Percentiles rank a stretch among this genome's conserved stretches.
Evolutionary conservation across 2,113 vertebrate species (phyloP).

Genomic region (Cavia aperea): DNA sequence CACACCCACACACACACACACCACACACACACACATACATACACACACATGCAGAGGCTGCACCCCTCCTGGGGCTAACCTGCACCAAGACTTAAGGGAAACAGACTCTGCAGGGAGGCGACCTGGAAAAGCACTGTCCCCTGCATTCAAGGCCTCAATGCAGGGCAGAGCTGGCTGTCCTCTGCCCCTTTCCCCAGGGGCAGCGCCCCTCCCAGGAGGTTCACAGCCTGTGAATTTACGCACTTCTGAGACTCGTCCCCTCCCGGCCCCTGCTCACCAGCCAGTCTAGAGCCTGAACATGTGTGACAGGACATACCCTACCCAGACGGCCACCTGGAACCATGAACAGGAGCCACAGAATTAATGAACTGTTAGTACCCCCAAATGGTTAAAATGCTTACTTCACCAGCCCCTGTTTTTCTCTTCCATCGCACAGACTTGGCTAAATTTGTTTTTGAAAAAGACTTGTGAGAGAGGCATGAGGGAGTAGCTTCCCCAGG

Average conservation of each 20-base stretch:
- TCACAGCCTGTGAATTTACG: too few relatives aligned
- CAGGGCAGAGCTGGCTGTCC: not conserved
- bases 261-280: not conserved
- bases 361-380: not conserved
- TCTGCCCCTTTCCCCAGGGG: not conserved
- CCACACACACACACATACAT: too few relatives aligned
- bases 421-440: not conserved
- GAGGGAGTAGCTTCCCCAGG: not conserved
- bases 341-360: not conserved
- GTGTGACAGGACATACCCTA: not conserved
- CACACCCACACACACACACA: not conserved
- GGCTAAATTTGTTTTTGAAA: not conserved
- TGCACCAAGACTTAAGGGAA: not conserved
- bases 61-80: not conserved
- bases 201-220: not conserved
- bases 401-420: not conserved
- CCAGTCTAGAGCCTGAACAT: not conserved
- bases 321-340: not conserved
- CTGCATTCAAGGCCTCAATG: not conserved
- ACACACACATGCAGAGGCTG: too few relatives aligned
- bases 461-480: not conserved
- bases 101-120: rapidly evolving
- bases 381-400: not conserved
- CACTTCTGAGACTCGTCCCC: not conserved
- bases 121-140: not conserved